A percentile compares a stretch with the other conserved stretches of the same genome.
phyloP scores from a whole-genome alignment of 2,797 vertebrate genomes.

The Rhodeus uyekii region DNA sequence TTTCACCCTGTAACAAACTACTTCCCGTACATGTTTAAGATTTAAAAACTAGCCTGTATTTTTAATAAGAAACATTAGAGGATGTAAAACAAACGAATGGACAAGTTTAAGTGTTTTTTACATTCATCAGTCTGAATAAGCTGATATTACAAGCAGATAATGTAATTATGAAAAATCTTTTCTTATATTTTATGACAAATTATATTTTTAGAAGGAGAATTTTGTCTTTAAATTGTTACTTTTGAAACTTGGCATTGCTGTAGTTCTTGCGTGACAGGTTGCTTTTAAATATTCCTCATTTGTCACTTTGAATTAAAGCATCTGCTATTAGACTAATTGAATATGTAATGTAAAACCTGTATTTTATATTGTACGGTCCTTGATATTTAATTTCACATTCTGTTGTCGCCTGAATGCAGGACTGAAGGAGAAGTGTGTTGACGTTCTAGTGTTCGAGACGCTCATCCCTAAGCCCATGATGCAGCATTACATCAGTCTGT shows the following conservation, averaged over 20 bases:
- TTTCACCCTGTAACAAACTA: background rate
- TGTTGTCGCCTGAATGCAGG: constrained; percentile 71
- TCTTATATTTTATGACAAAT: no score
- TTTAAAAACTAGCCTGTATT: background rate
- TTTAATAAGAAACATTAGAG: background rate
- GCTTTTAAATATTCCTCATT: background rate
- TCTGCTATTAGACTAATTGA: background rate
- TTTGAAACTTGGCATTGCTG: background rate
- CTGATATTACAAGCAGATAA: background rate
- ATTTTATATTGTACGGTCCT: background rate
- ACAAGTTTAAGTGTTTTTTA: no score
- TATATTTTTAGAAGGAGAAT: no score
- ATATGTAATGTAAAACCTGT: background rate
- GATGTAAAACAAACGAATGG: background rate
- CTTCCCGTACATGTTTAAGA: background rate
- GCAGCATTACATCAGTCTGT: constrained; percentile 97
- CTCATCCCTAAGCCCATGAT: constrained; percentile 98
- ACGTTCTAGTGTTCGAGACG: constrained; percentile 95
- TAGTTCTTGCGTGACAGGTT: background rate
- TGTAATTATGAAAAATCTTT: no score
- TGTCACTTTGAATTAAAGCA: background rate
- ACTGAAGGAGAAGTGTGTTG: constrained; percentile 96
- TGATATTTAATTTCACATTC: background rate
- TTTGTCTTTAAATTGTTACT: no score
- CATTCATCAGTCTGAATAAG: background rate